Base-by-base conservation (phyloP, 2,113 vertebrate species). In the Columbina picui region DNA sequence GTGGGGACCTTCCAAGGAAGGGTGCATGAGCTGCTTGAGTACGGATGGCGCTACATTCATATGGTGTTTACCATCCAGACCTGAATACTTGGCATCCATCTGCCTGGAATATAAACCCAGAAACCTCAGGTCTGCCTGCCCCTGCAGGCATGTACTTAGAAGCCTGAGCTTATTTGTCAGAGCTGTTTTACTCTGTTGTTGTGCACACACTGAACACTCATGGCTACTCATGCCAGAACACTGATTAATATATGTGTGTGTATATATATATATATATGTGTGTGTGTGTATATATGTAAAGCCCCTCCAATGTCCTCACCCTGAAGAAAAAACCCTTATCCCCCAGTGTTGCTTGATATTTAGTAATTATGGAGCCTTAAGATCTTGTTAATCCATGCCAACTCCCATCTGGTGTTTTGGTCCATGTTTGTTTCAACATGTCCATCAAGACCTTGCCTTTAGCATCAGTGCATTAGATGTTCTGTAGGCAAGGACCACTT, bases 261-360 rank as follows among this genome's bases (percentile, higher is more conserved):
- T 26, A 22, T 52, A 21, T 6, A 4, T 8, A 4, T 57, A 14
- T 14, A 15, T 23, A 30, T 13, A 7, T 27, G 32, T 60, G n/a
- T 60, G 5, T 12, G 26, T 5, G 5, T 52, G 7, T 23, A 9
- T 14, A 17, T 39, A 34, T 11, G 5, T 19, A 22, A 15, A 59
- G 21, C 17, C 0, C 1, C 38, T 81, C 5, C 29, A 60, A 8
- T 27, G 17, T 36, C 16, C 0, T 1, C 47, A 39, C 8, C 55
- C 36, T 1, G 1, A 73, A 32, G 43, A 65, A 65, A 87, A 11
- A 39, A n/a, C 21, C 9, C 9, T 59, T 85, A 53, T 8, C 7
- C 4, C 7, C 3, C 0, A 2, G 10, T 79, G 34, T 82, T 93
- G 21, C 75, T 71, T 75, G 61, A 68, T 38, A 38, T 50, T 82